phyloP scores from a whole-genome alignment of 2,888 invertebrate genomes.

The Cotesia congregata region DNA sequence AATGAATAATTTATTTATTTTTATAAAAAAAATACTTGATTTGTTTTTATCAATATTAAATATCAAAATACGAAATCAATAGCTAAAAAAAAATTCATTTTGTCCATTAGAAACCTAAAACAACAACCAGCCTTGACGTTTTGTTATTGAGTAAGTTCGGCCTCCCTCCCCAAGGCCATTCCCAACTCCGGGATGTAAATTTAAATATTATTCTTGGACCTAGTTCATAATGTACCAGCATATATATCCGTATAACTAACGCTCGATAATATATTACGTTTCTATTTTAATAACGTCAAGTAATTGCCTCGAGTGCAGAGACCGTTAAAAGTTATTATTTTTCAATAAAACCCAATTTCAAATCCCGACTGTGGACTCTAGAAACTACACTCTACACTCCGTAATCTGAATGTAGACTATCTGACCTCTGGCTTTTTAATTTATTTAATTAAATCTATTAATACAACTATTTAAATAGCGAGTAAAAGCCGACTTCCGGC shows the following conservation, averaged over 20 bases:
- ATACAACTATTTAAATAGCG: not conserved
- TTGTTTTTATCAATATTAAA: too few species aligned
- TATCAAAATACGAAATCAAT: too few species aligned
- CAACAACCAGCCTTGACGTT: not conserved
- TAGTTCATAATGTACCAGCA: not conserved
- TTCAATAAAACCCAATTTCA: not conserved
- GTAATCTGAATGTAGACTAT: too few species aligned
- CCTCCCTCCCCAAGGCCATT: slow-evolving; percentile 7
- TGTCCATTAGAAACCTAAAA: not conserved
- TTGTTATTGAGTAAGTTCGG: not conserved
- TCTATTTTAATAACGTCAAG: slow-evolving; percentile 1
- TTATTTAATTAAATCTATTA: not conserved
- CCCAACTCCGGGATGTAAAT: not conserved
- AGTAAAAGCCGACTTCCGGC: not conserved
- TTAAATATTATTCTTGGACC: slow-evolving; percentile 20
- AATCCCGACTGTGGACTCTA: too few species aligned
- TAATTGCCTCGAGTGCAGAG: not conserved
- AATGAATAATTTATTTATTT: too few species aligned
- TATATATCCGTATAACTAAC: not conserved
- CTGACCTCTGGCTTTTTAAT: too few species aligned
- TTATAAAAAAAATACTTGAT: too few species aligned
- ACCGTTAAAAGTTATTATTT: not conserved
- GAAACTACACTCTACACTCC: too few species aligned
- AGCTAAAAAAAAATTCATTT: too few species aligned
- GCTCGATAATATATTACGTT: not conserved